Percentiles rank a stretch among this genome's conserved stretches.
Conservation (phyloP, 2,797 vertebrate species). For the Manis pentadactyla region DNA sequence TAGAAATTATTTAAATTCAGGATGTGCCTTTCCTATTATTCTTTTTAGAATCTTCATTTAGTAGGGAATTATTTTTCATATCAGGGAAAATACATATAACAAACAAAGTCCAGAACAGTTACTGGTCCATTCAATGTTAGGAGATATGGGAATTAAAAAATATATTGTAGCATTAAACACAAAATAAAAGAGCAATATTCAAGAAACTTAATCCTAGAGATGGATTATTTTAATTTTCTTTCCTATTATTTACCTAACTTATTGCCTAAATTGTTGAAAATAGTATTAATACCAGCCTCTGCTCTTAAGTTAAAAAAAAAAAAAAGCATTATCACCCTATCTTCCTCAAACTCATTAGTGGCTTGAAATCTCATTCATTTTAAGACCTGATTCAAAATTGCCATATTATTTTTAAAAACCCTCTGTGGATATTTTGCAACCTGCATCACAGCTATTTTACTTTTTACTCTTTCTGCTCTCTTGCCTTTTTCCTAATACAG, state of each 20-base stretch:
- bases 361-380: neutral
- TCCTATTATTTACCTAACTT: neutral
- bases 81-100: neutral
- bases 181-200: neutral
- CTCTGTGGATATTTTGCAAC: neutral
- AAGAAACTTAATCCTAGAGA: neutral
- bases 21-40: neutral
- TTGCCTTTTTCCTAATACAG: neutral
- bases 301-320: neutral
- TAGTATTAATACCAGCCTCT: neutral
- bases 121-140: neutral
- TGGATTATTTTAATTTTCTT: neutral
- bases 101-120: neutral
- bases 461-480: neutral
- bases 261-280: neutral
- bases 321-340: neutral
- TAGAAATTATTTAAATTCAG: constrained; percentile 13
- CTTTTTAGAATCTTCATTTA: neutral
- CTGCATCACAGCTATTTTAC: neutral
- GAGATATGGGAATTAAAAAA: neutral
- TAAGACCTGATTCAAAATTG: neutral
- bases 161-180: neutral
- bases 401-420: neutral
- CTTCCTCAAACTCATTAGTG: neutral
- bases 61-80: neutral